These are phyloP conservation scores for Amphimedon queenslandica DNA, from an alignment of 37 sponge, comb jelly and placozoan genomes.

Conservation along the genomic window DNA sequence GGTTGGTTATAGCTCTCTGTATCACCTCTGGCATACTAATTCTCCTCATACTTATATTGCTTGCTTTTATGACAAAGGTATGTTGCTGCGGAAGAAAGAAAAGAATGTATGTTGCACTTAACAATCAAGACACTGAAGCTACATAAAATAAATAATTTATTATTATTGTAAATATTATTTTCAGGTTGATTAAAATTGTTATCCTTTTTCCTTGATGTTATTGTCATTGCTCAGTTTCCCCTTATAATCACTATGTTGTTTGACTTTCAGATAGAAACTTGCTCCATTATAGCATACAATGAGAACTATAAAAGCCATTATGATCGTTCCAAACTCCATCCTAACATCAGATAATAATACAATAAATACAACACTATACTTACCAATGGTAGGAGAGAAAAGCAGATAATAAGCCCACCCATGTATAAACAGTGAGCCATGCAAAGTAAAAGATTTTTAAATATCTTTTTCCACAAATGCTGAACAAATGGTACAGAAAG, in stretches of 20 bases:
- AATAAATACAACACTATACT: not conserved
- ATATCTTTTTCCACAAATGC: constrained; percentile 26
- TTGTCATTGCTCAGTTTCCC: not conserved
- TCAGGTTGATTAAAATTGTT: too few relatives aligned
- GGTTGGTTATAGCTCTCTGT: too few relatives aligned
- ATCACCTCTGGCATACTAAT: too few relatives aligned
- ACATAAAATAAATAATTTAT: too few relatives aligned
- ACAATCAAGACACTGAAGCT: too few relatives aligned
- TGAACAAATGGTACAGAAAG: not conserved
- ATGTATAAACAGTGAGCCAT: constrained; percentile 33
- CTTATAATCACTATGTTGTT: constrained; percentile 19
- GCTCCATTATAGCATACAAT: constrained; percentile 65
- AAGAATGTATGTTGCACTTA: too few relatives aligned
- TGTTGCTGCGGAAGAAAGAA: too few relatives aligned
- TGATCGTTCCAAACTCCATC: constrained; percentile 5
- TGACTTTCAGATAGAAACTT: constrained; percentile 59
- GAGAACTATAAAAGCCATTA: constrained; percentile 8
- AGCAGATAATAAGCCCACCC: constrained; percentile 6
- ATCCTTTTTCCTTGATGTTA: too few relatives aligned
- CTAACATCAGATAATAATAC: constrained; percentile 1
- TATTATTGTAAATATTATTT: too few relatives aligned
- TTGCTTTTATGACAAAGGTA: too few relatives aligned
- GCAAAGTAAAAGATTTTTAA: constrained; percentile 26
- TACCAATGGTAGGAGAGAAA: constrained; percentile 26
- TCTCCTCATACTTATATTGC: too few relatives aligned